Conservation (phyloP, 2,888 invertebrate genomes). For the Drosophila pseudotakahashii region DNA sequence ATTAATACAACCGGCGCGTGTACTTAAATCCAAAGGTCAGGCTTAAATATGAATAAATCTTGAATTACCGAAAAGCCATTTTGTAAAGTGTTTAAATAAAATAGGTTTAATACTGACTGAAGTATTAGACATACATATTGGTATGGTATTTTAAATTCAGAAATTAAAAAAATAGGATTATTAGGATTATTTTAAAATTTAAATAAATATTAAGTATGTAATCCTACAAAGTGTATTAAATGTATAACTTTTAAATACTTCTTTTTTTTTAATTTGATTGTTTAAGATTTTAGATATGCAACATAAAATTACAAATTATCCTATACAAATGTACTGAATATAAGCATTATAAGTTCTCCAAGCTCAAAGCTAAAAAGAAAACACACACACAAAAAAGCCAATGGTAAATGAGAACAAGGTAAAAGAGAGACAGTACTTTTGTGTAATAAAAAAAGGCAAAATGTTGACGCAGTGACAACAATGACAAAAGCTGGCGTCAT, state of each 20-base stretch:
- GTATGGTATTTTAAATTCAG: too few species aligned
- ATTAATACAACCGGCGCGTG: not conserved
- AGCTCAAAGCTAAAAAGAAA: not conserved
- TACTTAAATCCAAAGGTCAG: not conserved
- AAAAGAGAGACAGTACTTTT: constrained; percentile 11
- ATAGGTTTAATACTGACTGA: too few species aligned
- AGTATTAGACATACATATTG: too few species aligned
- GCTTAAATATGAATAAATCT: not conserved
- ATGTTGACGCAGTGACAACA: constrained; percentile 42
- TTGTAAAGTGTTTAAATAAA: not conserved
- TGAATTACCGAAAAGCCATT: not conserved
- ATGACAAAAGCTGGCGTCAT: constrained; percentile 40
- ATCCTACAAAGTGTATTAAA: too few species aligned
- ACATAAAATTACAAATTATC: not conserved
- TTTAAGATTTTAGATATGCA: too few species aligned
- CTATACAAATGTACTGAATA: not conserved
- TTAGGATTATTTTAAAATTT: too few species aligned
- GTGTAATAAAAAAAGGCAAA: constrained; percentile 12
- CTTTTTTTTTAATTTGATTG: too few species aligned
- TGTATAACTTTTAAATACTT: too few species aligned
- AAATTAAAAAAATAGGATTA: too few species aligned
- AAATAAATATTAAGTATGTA: too few species aligned
- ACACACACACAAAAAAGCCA: not conserved
- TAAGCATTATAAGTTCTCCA: not conserved
- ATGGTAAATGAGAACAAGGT: constrained; percentile 23